Percentiles rank a stretch among this genome's conserved stretches.
Evolutionary conservation across 53 echinoderm and acorn worm species (phyloP).

Genomic region (Antedon mediterranea): DNA sequence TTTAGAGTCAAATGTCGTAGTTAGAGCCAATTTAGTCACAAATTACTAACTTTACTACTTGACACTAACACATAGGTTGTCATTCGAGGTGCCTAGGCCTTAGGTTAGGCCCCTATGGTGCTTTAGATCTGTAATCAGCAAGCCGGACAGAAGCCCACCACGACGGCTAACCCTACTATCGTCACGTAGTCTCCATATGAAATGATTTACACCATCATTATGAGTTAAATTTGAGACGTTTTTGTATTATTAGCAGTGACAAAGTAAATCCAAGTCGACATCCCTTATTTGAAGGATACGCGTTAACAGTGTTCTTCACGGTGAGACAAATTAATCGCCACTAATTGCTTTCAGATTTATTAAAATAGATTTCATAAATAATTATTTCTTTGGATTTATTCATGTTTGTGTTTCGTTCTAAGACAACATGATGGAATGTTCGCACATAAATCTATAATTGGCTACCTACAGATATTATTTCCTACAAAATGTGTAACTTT

Average conservation of each 20-base stretch:
- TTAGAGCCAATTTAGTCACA: background rate
- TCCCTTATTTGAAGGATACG: background rate
- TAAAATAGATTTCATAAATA: background rate
- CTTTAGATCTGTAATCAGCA: background rate
- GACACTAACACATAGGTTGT: background rate
- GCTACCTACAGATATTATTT: background rate
- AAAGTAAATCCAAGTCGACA: background rate
- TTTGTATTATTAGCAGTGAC: background rate
- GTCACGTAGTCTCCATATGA: background rate
- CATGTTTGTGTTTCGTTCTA: background rate
- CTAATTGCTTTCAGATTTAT: background rate
- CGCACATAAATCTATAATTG: background rate
- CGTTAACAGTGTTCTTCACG: background rate
- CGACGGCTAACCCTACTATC: background rate
- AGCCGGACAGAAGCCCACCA: background rate
- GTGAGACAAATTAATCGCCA: background rate
- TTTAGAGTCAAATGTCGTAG: background rate
- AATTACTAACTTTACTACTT: background rate
- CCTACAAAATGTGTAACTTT: background rate
- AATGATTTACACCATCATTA: background rate
- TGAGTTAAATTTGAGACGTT: background rate
- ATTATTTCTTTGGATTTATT: background rate
- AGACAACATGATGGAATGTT: background rate
- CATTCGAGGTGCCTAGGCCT: background rate
- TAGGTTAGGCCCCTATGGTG: background rate